These are phyloP conservation scores for Sardina pilchardus DNA, from an alignment of 2,113 vertebrate species.

Conservation along the genomic window DNA sequence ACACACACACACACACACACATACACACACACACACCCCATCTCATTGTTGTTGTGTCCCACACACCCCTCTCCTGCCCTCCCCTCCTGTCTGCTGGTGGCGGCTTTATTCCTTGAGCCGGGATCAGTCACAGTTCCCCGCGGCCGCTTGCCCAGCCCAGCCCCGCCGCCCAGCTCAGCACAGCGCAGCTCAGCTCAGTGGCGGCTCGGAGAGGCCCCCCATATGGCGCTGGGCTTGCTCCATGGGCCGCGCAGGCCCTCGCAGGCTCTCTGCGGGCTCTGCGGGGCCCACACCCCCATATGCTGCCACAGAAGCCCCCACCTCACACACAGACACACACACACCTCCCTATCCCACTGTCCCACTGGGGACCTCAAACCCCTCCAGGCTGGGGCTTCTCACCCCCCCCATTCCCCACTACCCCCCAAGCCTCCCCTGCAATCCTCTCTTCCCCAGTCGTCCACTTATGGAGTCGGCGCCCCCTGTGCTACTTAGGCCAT, in stretches of 20 bases:
- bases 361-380: constrained; percentile 83
- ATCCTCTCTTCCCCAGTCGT: constrained; percentile 62
- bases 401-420: constrained; percentile 55
- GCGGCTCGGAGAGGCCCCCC: background rate
- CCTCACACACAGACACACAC: background rate
- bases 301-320: background rate
- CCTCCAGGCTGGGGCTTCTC: constrained; percentile 71
- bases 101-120: constrained; percentile 78
- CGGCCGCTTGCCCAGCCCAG: constrained; percentile 40
- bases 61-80: constrained; percentile 51
- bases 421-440: constrained; percentile 75
- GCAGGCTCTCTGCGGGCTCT: background rate
- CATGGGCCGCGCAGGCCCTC: background rate
- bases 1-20: constrained; percentile 23
- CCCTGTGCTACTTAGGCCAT: constrained; percentile 84
- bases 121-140: constrained; percentile 56
- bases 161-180: background rate
- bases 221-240: constrained; percentile 1
- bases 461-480: constrained; percentile 66
- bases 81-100: constrained; percentile 78
- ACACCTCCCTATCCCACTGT: constrained; percentile 54
- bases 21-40: constrained; percentile 35
- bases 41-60: constrained; percentile 76
- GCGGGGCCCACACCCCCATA: background rate
- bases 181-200: background rate